Conservation (phyloP, 2,888 invertebrate species). For the Lymantria dispar region DNA sequence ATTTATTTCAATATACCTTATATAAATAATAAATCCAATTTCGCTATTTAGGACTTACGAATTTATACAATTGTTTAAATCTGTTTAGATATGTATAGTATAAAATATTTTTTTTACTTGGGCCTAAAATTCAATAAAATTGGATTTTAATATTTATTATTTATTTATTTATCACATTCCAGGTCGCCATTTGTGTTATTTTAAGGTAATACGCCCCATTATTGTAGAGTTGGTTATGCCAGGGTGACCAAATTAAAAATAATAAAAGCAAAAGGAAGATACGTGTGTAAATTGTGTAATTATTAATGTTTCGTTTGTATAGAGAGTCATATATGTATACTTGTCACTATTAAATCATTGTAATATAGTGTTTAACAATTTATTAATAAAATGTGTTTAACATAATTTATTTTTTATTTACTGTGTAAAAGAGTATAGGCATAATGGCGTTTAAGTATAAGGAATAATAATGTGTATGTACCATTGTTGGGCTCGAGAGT, state of each 20-base stretch:
- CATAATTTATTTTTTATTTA: slow-evolving; percentile 5
- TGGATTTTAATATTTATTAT: slow-evolving; percentile 13
- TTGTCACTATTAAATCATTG: slow-evolving; percentile 47
- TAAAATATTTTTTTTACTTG: neutral
- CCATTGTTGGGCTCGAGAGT: no score
- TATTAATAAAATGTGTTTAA: slow-evolving; percentile 68
- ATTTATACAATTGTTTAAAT: neutral
- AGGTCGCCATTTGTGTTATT: slow-evolving; percentile 31
- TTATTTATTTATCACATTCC: slow-evolving; percentile 41
- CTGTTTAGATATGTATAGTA: neutral
- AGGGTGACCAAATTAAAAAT: slow-evolving; percentile 15
- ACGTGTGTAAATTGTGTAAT: slow-evolving; percentile 63
- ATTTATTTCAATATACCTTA: no score
- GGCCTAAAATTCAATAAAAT: slow-evolving; percentile 7
- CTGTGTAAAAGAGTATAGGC: no score
- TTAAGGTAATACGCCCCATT: slow-evolving; percentile 9
- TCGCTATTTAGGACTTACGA: no score
- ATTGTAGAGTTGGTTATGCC: slow-evolving; percentile 13
- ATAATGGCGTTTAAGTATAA: no score
- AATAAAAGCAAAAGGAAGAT: slow-evolving; percentile 11
- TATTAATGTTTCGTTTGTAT: slow-evolving; percentile 57
- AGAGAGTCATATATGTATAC: slow-evolving; percentile 67
- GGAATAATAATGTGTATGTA: no score
- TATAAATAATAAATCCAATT: no score
- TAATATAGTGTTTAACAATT: slow-evolving; percentile 66